These are phyloP conservation scores for Clivina fossor DNA, from an alignment of 2,888 invertebrate genomes.

Conservation along the genomic window DNA sequence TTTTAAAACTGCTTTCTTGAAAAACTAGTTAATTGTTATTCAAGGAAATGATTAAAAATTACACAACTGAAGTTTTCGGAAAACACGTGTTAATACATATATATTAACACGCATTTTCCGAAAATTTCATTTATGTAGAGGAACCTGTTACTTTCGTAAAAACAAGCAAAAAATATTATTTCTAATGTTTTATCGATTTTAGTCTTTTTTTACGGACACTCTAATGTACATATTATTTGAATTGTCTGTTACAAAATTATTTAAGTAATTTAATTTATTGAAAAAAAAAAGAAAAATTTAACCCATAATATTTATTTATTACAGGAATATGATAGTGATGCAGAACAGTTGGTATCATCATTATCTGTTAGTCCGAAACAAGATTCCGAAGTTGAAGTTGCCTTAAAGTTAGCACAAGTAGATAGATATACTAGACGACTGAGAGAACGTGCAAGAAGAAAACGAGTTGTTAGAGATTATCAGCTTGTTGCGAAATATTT, in stretches of 20 bases:
- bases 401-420: slow-evolving; percentile 86
- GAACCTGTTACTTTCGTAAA: no score
- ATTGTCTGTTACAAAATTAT: neutral
- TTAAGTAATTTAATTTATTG: neutral
- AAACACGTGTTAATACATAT: no score
- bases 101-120: no score
- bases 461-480: slow-evolving; percentile 87
- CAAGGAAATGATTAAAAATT: neutral
- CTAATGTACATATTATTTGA: neutral
- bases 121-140: no score
- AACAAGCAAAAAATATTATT: no score
- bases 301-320: slow-evolving; percentile 44
- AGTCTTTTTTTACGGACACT: neutral
- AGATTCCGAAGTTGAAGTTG: slow-evolving; percentile 87
- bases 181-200: no score
- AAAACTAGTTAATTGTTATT: no score
- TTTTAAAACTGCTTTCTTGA: no score
- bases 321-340: slow-evolving; percentile 87
- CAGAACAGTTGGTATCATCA: slow-evolving; percentile 86
- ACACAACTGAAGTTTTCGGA: neutral
- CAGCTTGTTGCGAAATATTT: slow-evolving; percentile 88
- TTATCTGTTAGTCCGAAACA: slow-evolving; percentile 77
- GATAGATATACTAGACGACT: slow-evolving; percentile 86
- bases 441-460: slow-evolving; percentile 83
- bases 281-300: neutral